These are phyloP conservation scores for Cylas formicarius DNA, from an alignment of 1,140 invertebrate genomes.

Conservation along the genomic window DNA sequence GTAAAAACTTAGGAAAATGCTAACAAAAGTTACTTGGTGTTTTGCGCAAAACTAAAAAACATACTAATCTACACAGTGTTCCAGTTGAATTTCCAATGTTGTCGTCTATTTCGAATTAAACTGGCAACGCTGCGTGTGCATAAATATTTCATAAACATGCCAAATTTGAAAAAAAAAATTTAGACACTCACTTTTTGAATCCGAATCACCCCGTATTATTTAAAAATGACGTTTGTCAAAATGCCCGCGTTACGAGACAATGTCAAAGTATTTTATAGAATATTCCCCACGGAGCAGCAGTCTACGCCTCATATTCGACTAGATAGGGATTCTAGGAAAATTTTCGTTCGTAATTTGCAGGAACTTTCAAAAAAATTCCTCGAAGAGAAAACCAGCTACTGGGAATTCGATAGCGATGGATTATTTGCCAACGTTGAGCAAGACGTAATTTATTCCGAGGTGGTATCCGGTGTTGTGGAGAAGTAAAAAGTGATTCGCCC, in stretches of 20 bases:
- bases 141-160: too few relatives aligned
- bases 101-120: too few relatives aligned
- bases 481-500: conserved; percentile 18
- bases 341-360: conserved; percentile 29
- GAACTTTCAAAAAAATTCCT: conserved; percentile 20
- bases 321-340: conserved; percentile 22
- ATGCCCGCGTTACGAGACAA: conserved; percentile 9
- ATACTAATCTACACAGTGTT: too few relatives aligned
- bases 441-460: conserved; percentile 19
- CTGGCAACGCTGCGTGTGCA: too few relatives aligned
- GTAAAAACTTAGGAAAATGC: too few relatives aligned
- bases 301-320: conserved; percentile 29
- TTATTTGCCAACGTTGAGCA: conserved; percentile 30
- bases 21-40: too few relatives aligned
- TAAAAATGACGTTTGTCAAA: conserved; percentile 2
- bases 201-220: too few relatives aligned
- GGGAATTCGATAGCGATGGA: conserved; percentile 32
- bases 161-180: too few relatives aligned
- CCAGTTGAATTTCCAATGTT: too few relatives aligned
- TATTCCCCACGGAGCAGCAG: conserved; percentile 26
- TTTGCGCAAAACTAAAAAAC: too few relatives aligned
- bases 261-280: conserved; percentile 27
- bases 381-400: conserved; percentile 20
- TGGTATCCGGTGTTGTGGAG: conserved; percentile 24
- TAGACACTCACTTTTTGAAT: too few relatives aligned